Evolutionary conservation across 2,797 vertebrate genomes (phyloP).

Genomic region (Gorsachius magnificus): DNA sequence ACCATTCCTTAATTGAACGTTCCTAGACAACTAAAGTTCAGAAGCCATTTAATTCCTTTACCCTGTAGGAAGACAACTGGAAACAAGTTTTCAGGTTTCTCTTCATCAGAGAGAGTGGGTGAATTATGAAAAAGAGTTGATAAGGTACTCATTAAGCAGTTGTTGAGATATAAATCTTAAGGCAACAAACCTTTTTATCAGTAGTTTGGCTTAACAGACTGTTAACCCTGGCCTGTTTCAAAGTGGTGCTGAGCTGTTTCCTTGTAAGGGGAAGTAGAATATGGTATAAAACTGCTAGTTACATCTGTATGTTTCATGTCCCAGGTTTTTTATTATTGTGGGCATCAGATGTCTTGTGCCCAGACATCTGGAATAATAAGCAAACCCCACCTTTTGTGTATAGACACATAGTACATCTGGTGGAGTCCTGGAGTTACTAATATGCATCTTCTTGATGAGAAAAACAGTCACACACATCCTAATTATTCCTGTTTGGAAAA

Average conservation of each 20-base stretch:
- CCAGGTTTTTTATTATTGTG: background rate
- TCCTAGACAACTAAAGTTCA: background rate
- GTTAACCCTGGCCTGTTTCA: background rate
- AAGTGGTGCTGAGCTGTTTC: background rate
- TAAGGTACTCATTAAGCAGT: conserved; percentile 16
- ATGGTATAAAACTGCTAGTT: background rate
- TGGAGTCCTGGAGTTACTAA: background rate
- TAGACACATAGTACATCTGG: rapidly evolving
- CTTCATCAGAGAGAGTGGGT: background rate
- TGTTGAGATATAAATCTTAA: conserved; percentile 43
- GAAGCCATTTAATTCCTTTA: background rate
- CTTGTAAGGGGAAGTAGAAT: background rate
- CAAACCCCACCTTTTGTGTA: background rate
- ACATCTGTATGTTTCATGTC: background rate
- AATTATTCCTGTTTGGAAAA: background rate
- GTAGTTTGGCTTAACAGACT: background rate
- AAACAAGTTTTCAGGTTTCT: conserved; percentile 31
- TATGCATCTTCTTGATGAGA: background rate
- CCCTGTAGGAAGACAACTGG: background rate
- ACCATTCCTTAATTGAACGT: background rate
- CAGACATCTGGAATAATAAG: background rate
- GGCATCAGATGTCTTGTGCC: background rate
- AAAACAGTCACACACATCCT: background rate
- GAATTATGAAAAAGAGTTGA: background rate
- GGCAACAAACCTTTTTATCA: conserved; percentile 11